Evolutionary conservation across 1,140 invertebrate genomes (phyloP), one percentile per base, ranked within the genome.

Genomic region (Conus ventricosus): DNA sequence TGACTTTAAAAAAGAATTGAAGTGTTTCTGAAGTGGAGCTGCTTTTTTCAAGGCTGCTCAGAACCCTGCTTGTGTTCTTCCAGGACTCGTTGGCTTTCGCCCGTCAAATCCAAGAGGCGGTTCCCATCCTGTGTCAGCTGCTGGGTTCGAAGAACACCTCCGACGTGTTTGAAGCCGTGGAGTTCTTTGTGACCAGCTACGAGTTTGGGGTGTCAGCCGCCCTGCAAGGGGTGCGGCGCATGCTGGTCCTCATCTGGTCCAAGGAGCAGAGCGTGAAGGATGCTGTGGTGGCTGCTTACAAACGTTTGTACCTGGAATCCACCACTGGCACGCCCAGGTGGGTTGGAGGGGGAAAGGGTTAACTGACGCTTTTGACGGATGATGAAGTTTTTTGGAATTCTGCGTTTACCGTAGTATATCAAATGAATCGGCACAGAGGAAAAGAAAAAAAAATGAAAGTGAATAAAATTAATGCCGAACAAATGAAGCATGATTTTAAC

Each of bases 151-250:
- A 97, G 91, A 97, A 96, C 88, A 96, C 96, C 0, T 96, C 97
- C 1, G 98, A 98, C 94, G 97, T 98, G 0, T 96, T 97, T 67
- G 98, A 98, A 95, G 97, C 98, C 0, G 97, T 98, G 76, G 96
- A 97, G 84, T 97, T 98, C 93, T 97, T 98, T 90, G 97, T 97
- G 0, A 96, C 96, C 4, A 93, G 93, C 63, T 97, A 97, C 93
- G 96, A 97, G 92, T 98, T 98, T 94, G 96, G 96, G 83, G 96
- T 98, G 23, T 95, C 96, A 71, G 96, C 97, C 11, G 97, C 97
- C 17, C 96, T 97, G 91, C 82, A 63, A 53, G 97, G 97, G 17
- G 96, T 98, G 53, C 96, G 96, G 23, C 96, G 97, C 91, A 98
- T 98, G 96, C 94, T 98, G 81, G 95, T 96, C 83, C 96, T 98